These are phyloP conservation scores for Pipistrellus nathusii DNA, from an alignment of 2,797 vertebrate genomes.

Conservation along the genomic window DNA sequence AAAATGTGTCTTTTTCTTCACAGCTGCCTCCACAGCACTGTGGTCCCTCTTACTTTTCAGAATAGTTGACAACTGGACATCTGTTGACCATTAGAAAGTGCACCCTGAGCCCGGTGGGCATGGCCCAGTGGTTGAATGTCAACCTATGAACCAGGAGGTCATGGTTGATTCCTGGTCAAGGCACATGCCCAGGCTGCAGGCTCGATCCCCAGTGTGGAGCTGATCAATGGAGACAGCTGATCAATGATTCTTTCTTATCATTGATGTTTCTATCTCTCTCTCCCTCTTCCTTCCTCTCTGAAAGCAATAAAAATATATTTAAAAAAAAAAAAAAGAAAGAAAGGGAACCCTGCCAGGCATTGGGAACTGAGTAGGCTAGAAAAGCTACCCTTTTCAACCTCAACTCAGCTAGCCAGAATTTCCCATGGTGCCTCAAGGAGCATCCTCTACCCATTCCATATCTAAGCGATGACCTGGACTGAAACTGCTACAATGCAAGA, in stretches of 20 bases:
- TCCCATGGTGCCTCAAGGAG: conserved; percentile 2
- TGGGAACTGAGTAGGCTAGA: not conserved
- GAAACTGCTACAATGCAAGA: not conserved
- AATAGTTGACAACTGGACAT: not conserved
- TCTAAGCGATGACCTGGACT: not conserved
- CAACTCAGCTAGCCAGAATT: not conserved
- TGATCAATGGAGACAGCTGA: no score
- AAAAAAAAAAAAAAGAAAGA: no score
- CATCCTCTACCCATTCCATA: not conserved
- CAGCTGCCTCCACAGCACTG: not conserved
- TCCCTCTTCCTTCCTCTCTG: no score
- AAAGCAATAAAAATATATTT: no score
- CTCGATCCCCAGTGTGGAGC: no score
- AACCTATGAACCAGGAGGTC: no score
- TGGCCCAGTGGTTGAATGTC: no score
- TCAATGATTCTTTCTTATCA: no score
- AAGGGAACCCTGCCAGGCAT: not conserved
- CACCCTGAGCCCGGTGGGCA: no score
- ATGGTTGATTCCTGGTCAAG: no score
- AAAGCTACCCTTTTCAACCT: not conserved
- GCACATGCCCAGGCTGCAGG: no score
- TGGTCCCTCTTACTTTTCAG: not conserved
- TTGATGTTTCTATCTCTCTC: no score
- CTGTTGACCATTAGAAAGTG: not conserved
- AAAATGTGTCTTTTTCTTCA: not conserved